Evolutionary conservation across 2,888 invertebrate species (phyloP).

Genomic region (Thera britannica): DNA sequence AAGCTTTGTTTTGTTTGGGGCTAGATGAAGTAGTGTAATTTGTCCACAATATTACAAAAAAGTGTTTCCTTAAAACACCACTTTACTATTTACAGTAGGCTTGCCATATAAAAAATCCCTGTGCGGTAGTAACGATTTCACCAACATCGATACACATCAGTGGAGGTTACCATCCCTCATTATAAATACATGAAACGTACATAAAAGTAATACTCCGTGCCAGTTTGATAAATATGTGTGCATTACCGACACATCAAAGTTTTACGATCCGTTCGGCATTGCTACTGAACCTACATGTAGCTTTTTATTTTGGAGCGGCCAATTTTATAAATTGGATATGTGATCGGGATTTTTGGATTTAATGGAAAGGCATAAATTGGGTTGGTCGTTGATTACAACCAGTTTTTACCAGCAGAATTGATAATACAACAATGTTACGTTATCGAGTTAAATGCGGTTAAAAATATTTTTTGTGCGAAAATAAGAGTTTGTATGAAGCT

Average conservation of each 20-base stretch:
- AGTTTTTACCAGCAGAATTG: conserved; percentile 7
- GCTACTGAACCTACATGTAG: conserved; percentile 36
- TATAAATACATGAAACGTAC: conserved; percentile 36
- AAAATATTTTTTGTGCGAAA: neutral
- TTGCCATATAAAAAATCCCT: conserved; percentile 17
- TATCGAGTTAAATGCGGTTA: too few relatives aligned
- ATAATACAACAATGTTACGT: neutral
- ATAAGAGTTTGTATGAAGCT: too few relatives aligned
- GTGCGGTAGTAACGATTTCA: conserved; percentile 23
- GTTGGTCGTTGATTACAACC: conserved; percentile 14
- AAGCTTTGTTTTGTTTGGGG: too few relatives aligned
- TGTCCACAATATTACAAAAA: too few relatives aligned
- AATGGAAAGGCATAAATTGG: conserved; percentile 14
- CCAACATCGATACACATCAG: conserved; percentile 40
- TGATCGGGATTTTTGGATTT: conserved; percentile 33
- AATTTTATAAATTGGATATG: conserved; percentile 55
- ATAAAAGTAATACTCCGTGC: conserved; percentile 37
- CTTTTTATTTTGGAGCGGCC: conserved; percentile 16
- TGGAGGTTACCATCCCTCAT: conserved; percentile 27
- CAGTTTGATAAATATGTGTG: conserved; percentile 54
- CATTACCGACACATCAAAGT: conserved; percentile 57
- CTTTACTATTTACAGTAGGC: neutral
- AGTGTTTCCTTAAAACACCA: too few relatives aligned
- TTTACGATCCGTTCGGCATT: conserved; percentile 45
- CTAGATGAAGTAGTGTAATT: too few relatives aligned